A percentile compares a stretch with the other conserved stretches of the same genome.
Evolutionary conservation across 2,888 invertebrate genomes (phyloP).

Genomic region (Ectobius pallidus): DNA sequence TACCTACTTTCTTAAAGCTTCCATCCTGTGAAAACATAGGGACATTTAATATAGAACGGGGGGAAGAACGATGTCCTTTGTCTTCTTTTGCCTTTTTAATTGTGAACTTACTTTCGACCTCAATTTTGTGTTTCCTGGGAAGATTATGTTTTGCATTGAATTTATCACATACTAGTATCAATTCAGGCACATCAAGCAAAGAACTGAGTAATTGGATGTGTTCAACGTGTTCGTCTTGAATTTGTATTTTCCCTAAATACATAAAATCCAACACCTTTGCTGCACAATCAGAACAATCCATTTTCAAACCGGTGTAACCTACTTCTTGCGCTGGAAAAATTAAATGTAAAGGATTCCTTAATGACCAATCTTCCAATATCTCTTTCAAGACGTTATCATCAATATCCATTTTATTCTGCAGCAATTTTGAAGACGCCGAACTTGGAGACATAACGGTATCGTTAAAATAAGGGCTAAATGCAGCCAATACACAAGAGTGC

Average conservation of each 20-base stretch:
- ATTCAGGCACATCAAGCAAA: constrained; percentile 30
- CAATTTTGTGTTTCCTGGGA: too few species aligned
- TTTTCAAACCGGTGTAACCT: neutral
- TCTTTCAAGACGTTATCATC: neutral
- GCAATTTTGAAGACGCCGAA: neutral
- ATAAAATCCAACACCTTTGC: constrained; percentile 40
- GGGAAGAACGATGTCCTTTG: too few species aligned
- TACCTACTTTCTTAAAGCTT: too few species aligned
- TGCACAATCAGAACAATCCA: constrained; percentile 36
- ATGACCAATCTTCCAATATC: constrained; percentile 28
- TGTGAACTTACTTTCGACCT: too few species aligned
- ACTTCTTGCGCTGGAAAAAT: neutral
- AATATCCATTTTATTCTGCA: neutral
- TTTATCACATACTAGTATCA: constrained; percentile 35
- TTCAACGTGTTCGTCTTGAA: constrained; percentile 35
- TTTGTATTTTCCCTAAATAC: constrained; percentile 40
- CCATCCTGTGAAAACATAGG: too few species aligned
- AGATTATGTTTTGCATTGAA: constrained; percentile 22
- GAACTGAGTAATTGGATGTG: constrained; percentile 35
- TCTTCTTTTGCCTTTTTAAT: too few species aligned
- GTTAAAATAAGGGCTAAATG: constrained; percentile 37
- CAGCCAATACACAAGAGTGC: constrained; percentile 39
- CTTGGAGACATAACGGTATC: neutral
- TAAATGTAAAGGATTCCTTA: constrained; percentile 36
- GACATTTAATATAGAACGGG: too few species aligned